Evolutionary conservation across 2,113 vertebrate species (phyloP).

Genomic region (Pelobates fuscus): DNA sequence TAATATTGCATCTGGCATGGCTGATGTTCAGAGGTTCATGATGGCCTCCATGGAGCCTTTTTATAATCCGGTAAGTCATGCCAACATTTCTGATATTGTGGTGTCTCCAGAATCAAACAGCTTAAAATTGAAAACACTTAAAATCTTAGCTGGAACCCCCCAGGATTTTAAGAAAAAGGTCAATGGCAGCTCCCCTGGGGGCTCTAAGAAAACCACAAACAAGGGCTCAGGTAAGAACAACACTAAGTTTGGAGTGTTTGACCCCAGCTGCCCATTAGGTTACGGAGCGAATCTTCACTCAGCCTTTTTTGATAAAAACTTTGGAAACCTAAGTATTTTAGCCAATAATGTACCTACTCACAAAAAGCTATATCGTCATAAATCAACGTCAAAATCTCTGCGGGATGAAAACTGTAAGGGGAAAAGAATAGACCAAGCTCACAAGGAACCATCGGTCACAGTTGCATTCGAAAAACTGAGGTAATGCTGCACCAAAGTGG

Average conservation of each 20-base stretch:
- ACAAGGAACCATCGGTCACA: constrained; percentile 93
- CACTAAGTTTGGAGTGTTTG: constrained; percentile 78
- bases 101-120: constrained; percentile 91
- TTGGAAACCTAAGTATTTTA: constrained; percentile 89
- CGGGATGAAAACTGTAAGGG: constrained; percentile 96
- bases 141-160: constrained; percentile 93
- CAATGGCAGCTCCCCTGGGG: constrained; percentile 68
- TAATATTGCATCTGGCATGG: constrained; percentile 99
- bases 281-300: constrained; percentile 69
- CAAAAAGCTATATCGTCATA: constrained; percentile 99
- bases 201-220: constrained; percentile 79
- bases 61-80: constrained; percentile 82
- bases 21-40: constrained; percentile 97
- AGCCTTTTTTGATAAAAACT: constrained; percentile 90
- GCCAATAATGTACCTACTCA: constrained; percentile 90
- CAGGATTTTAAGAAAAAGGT: constrained; percentile 93
- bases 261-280: constrained; percentile 75
- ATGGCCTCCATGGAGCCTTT: constrained; percentile 97
- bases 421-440: constrained; percentile 85
- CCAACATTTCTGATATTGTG: constrained; percentile 78
- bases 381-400: constrained; percentile 95
- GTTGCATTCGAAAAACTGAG: constrained; percentile 99
- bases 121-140: constrained; percentile 97
- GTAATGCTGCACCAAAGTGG: constrained; percentile 96
- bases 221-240: constrained; percentile 87